Conservation (phyloP, 2,113 vertebrate species). For the Gymnogyps californianus region DNA sequence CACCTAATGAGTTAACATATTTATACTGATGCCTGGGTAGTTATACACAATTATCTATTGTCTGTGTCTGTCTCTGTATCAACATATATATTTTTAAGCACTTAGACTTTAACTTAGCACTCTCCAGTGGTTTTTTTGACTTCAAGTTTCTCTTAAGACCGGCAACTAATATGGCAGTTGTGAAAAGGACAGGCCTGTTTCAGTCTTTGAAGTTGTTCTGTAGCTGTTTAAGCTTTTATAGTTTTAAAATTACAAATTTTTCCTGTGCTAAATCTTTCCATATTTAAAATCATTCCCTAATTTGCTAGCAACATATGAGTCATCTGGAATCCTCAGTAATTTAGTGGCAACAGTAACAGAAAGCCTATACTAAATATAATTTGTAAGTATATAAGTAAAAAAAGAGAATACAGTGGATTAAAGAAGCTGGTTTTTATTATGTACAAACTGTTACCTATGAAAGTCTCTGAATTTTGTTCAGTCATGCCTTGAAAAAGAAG, state of each 20-base stretch:
- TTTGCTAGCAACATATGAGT: neutral
- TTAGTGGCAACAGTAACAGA: neutral
- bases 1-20: neutral
- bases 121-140: neutral
- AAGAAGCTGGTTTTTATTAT: neutral
- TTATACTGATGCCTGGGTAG: neutral
- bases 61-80: neutral
- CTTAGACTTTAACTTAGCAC: neutral
- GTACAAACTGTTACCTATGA: neutral
- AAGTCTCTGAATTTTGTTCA: neutral
- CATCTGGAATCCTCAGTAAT: neutral
- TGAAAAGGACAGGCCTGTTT: neutral
- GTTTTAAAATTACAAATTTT: neutral
- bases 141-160: neutral
- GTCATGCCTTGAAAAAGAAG: neutral
- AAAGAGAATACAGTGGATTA: neutral
- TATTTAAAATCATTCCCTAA: neutral
- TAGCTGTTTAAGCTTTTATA: neutral
- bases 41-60: neutral
- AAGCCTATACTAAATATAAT: neutral
- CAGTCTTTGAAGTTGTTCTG: neutral
- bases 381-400: neutral
- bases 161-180: neutral
- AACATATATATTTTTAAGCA: neutral
- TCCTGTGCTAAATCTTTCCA: neutral